Evolutionary conservation across 2,888 invertebrate genomes (phyloP).

Genomic region (Chaitophorus viminalis): DNA sequence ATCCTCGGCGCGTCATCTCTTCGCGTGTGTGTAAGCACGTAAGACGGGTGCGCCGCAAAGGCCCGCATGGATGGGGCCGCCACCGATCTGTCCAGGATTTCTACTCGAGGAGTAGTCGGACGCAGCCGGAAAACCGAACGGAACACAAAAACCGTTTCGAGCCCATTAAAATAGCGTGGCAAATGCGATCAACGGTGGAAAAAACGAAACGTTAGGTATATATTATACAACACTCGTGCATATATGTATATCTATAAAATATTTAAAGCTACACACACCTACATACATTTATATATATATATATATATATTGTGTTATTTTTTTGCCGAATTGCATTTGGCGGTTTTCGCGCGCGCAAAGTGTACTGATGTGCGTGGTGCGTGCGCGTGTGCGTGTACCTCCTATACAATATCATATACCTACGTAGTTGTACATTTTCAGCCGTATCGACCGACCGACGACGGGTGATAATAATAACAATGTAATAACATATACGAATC

Average conservation of each 20-base stretch:
- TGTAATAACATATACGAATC: not conserved
- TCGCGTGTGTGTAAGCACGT: not conserved
- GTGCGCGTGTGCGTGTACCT: not conserved
- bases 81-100: not conserved
- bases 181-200: not conserved
- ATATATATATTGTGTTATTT: not conserved
- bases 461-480: not conserved
- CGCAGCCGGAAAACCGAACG: not conserved
- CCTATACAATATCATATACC: too few species aligned
- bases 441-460: not conserved
- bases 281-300: too few species aligned
- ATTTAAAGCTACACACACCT: too few species aligned
- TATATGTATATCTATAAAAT: not conserved
- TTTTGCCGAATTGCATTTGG: constrained; percentile 4
- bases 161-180: not conserved
- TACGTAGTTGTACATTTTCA: too few species aligned
- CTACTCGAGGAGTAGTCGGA: not conserved
- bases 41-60: not conserved
- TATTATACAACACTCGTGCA: not conserved
- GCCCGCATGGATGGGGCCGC: not conserved
- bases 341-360: not conserved
- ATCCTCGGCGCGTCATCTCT: not conserved
- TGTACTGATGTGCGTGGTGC: too few species aligned
- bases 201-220: not conserved
- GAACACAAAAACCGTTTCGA: not conserved